phyloP scores from a whole-genome alignment of 1,140 invertebrate genomes.

The Triops cancriformis region DNA sequence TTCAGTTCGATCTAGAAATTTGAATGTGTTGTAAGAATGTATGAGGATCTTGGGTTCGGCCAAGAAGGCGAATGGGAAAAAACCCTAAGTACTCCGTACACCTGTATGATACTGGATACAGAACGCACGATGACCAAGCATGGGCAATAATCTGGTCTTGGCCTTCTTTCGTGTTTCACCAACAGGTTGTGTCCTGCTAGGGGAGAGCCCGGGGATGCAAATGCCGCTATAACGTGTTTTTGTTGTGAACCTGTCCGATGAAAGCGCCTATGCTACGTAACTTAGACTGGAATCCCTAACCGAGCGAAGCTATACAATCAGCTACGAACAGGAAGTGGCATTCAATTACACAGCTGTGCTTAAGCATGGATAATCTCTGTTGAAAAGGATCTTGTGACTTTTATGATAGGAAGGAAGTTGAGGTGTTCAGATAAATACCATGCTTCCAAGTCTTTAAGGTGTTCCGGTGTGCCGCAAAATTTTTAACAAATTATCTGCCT shows the following conservation, averaged over 20 bases:
- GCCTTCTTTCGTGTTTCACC: background rate
- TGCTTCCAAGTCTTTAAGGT: no score
- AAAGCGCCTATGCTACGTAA: background rate
- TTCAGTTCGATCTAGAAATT: background rate
- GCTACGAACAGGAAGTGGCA: background rate
- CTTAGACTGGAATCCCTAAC: background rate
- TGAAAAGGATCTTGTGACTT: background rate
- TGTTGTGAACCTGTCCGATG: background rate
- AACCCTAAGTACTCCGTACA: background rate
- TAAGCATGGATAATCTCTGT: background rate
- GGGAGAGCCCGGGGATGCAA: background rate
- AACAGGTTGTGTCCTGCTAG: background rate
- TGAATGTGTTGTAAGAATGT: background rate
- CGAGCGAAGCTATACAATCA: background rate
- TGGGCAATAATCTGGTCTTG: background rate
- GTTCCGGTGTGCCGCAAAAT: no score
- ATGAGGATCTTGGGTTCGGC: background rate
- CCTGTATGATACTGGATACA: background rate
- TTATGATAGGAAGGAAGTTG: background rate
- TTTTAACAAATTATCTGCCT: no score
- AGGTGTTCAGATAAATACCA: background rate
- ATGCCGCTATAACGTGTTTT: conserved; percentile 2
- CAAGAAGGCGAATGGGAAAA: background rate
- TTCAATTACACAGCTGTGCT: background rate
- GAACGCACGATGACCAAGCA: background rate